Evolutionary conservation across 2,888 invertebrate species (phyloP).

Genomic region (Callyntrura sp.): DNA sequence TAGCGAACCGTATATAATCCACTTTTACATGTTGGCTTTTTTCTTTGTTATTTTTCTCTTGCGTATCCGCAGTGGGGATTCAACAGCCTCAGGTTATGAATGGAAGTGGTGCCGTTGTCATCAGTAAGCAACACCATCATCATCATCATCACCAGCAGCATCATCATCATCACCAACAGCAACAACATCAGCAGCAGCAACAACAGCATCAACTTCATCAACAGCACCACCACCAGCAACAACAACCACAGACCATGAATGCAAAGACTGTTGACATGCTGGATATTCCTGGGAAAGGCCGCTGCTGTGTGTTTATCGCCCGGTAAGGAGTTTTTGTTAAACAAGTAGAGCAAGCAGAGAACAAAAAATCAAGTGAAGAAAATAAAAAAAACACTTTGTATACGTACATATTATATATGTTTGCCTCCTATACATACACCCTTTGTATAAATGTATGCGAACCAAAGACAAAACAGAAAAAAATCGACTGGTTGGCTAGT

Average conservation of each 20-base stretch:
- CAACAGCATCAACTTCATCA: slow-evolving; percentile 82
- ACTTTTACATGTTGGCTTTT: slow-evolving; percentile 14
- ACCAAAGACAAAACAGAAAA: slow-evolving; percentile 54
- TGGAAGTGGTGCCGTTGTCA: slow-evolving; percentile 82
- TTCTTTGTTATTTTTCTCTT: slow-evolving; percentile 10
- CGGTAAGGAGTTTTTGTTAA: slow-evolving; percentile 87
- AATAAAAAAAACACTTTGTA: slow-evolving; percentile 26
- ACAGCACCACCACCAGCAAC: slow-evolving; percentile 78
- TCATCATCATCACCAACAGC: slow-evolving; percentile 82
- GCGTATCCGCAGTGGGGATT: slow-evolving; percentile 73
- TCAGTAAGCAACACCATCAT: slow-evolving; percentile 77
- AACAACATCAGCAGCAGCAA: slow-evolving; percentile 75
- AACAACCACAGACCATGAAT: slow-evolving; percentile 83
- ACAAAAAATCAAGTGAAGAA: slow-evolving; percentile 35
- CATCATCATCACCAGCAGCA: slow-evolving; percentile 74
- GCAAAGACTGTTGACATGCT: slow-evolving; percentile 91
- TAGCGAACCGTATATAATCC: neutral
- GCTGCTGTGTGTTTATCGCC: slow-evolving; percentile 97
- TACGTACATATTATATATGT: neutral
- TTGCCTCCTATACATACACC: neutral
- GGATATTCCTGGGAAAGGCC: slow-evolving; percentile 97
- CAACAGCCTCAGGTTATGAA: slow-evolving; percentile 82
- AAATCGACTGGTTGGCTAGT: slow-evolving; percentile 68
- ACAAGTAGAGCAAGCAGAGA: slow-evolving; percentile 49
- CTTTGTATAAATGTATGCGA: neutral